phyloP scores from a whole-genome alignment of 2,888 invertebrate species.

The Dryadula phaetusa region DNA sequence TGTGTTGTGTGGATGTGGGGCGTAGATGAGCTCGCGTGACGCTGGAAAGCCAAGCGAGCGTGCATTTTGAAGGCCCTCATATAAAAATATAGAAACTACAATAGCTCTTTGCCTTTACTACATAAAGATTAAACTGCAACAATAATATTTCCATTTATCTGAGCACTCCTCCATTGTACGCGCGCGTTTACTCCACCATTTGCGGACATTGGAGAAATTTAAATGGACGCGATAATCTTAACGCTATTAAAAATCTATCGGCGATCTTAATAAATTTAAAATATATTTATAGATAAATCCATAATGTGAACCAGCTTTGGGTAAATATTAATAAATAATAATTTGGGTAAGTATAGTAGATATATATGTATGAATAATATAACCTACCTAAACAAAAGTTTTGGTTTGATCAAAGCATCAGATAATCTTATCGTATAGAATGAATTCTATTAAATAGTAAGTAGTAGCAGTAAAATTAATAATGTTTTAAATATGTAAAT shows the following conservation, averaged over 20 bases:
- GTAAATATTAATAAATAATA: constrained; percentile 30
- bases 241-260: constrained; percentile 53
- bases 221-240: constrained; percentile 57
- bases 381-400: not conserved
- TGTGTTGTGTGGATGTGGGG: constrained; percentile 55
- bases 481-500: not conserved
- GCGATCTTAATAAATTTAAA: constrained; percentile 52
- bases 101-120: constrained; percentile 18
- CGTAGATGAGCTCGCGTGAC: constrained; percentile 53
- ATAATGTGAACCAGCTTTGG: constrained; percentile 40
- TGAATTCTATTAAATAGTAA: not conserved
- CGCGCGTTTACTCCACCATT: constrained; percentile 41
- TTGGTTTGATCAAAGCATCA: not conserved
- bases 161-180: constrained; percentile 9
- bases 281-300: constrained; percentile 51
- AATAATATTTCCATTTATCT: constrained; percentile 15
- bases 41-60: constrained; percentile 46
- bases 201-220: constrained; percentile 53
- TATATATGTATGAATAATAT: too few relatives aligned
- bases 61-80: constrained; percentile 32
- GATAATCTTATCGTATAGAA: not conserved
- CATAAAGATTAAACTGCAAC: constrained; percentile 36
- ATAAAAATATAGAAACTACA: constrained; percentile 26
- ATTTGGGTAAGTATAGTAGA: constrained; percentile 27
- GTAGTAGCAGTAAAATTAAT: not conserved